A percentile compares a stretch with the other conserved stretches of the same genome.
phyloP scores from a whole-genome alignment of 2,888 invertebrate genomes.

The Phalera bucephala region DNA sequence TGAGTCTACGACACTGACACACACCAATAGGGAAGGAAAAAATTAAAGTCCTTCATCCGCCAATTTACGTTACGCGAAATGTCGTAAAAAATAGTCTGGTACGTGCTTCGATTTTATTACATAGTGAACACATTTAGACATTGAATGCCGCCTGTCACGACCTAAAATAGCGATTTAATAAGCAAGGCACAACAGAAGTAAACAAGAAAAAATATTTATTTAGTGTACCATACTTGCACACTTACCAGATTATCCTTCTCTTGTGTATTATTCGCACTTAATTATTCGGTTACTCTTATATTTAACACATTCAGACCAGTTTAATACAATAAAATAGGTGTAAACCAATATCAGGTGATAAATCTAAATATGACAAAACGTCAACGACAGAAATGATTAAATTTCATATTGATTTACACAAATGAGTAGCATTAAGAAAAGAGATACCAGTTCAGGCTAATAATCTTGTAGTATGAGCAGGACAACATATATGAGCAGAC shows the following conservation, averaged over 20 bases:
- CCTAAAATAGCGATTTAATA: conserved; percentile 68
- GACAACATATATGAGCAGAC: no score
- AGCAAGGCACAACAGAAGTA: conserved; percentile 38
- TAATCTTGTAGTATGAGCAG: no score
- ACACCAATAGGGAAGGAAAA: not conserved
- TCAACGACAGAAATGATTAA: no score
- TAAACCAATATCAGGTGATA: conserved; percentile 32
- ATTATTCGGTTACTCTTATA: not conserved
- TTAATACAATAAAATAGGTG: conserved; percentile 17
- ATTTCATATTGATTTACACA: no score
- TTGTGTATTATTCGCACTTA: no score
- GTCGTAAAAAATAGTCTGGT: not conserved
- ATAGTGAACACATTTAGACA: conserved; percentile 7
- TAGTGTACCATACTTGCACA: no score
- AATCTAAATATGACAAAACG: conserved; percentile 3
- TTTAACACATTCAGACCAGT: conserved; percentile 9
- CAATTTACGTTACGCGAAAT: not conserved
- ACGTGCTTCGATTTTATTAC: not conserved
- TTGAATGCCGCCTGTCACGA: conserved; percentile 49
- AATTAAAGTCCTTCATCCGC: not conserved
- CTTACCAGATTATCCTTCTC: no score
- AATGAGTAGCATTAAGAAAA: no score
- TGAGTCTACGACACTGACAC: no score
- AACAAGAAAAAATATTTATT: conserved; percentile 13
- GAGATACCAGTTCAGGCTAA: no score